Base-by-base conservation (phyloP, 2,113 vertebrate genomes). In the Recurvirostra avosetta region DNA sequence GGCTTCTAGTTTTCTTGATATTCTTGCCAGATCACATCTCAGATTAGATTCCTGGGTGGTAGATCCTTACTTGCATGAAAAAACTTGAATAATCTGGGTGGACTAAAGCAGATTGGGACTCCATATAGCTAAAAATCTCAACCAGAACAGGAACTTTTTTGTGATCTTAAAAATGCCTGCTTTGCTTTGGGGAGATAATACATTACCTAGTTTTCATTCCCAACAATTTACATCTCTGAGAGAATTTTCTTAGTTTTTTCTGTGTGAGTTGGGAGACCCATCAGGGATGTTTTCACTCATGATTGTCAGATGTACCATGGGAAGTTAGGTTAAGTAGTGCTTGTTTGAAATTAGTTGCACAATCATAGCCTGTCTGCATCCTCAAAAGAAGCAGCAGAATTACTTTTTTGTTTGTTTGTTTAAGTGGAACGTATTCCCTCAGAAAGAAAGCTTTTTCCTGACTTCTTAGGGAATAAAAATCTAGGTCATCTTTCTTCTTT, bases 401-500 rank as follows among this genome's bases (percentile, higher is more conserved):
- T 4, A 6, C 53, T 74, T n/a, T 43, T 65, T 41, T 47, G 49
- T 59, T 36, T 73, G 36, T 82, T 26, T 21, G 21, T 12, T n/a
- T 5, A 43, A 90, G 36, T 38, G 19, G 29, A 32, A 26, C 71
- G 27, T 43, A 30, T 80, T 92, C 71, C 55, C 21, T 88, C 41
- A 30, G 34, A 84, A 90, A 66, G 32, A 30, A 81, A 55, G 10
- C 15, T 67, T 88, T 73, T 80, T 29, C 29, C 10, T 47, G 41
- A 77, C 68, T 90, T 84, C 71, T 86, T 63, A 22, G 47, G 68
- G 68, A 58, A 71, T 77, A 92, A 50, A 88, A 90, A 90, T 88
- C 75, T 67, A 86, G 82, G 76, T 62, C n/a, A 43, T 85, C 41
- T 82, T 90, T 96, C 62, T 92, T 72, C 56, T 91, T 86, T 81